These are phyloP conservation scores for Drosophila mayaguana DNA, from an alignment of 2,888 invertebrate species.

Conservation along the genomic window DNA sequence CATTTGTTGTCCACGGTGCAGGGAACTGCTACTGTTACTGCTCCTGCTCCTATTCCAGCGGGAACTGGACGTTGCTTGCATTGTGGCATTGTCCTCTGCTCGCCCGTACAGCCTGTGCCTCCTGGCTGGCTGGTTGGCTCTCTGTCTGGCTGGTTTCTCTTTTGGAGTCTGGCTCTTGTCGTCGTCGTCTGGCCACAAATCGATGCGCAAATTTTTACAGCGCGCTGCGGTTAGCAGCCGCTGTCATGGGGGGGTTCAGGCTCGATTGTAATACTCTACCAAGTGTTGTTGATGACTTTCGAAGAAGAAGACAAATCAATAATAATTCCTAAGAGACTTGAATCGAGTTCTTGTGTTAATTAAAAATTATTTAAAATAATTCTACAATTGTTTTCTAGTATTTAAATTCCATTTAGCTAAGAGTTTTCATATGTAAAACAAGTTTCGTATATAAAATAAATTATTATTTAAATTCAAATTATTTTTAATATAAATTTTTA, in stretches of 20 bases:
- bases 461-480: not conserved
- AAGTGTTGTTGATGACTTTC: not conserved
- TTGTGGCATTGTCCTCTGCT: conserved; percentile 58
- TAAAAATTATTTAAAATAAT: not conserved
- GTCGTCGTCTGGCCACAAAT: conserved; percentile 76
- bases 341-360: not conserved
- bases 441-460: no score
- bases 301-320: not conserved
- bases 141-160: conserved; percentile 25
- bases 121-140: conserved; percentile 18
- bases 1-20: conserved; percentile 71
- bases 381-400: no score
- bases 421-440: no score
- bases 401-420: no score
- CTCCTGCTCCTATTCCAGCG: conserved; percentile 37
- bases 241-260: conserved; percentile 17
- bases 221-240: conserved; percentile 68
- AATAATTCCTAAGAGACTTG: not conserved
- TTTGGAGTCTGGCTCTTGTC: conserved; percentile 49
- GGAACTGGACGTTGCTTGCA: conserved; percentile 53
- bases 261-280: conserved; percentile 39
- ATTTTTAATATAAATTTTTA: conserved; percentile 13
- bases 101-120: conserved; percentile 23
- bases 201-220: conserved; percentile 78
- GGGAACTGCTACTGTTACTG: not conserved